Evolutionary conservation across 1,140 invertebrate species (phyloP).

Genomic region (Steinernema khuongi): DNA sequence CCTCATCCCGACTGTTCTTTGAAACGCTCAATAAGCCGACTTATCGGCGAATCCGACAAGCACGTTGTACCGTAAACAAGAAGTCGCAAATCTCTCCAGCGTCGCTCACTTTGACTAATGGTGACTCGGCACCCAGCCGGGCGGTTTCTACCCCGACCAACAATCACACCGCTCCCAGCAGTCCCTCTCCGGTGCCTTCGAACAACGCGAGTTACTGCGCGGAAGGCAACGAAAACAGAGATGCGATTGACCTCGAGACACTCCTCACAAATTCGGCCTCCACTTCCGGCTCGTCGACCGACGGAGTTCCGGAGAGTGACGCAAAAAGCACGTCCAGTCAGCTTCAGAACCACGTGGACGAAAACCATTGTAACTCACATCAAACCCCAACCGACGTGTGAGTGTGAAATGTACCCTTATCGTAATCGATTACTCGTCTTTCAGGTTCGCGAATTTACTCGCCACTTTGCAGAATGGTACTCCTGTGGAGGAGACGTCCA

Average conservation of each 20-base stretch:
- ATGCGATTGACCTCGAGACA: background rate
- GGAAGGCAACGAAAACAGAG: background rate
- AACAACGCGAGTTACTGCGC: background rate
- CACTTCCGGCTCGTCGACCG: background rate
- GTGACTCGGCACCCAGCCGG: background rate
- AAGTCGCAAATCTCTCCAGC: background rate
- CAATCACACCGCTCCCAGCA: background rate
- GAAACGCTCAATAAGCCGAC: constrained; percentile 1
- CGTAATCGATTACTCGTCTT: background rate
- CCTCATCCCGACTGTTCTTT: background rate
- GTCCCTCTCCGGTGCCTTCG: background rate
- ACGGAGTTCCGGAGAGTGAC: background rate
- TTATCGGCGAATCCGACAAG: background rate
- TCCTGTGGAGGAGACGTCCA: background rate
- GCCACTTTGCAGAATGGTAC: background rate
- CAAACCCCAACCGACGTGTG: background rate
- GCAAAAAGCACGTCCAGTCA: background rate
- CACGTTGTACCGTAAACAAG: background rate
- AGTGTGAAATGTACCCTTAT: background rate
- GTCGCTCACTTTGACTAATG: background rate
- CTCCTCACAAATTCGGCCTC: background rate
- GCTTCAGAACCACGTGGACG: background rate
- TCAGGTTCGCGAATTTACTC: background rate
- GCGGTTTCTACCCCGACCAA: background rate
- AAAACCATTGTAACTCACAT: background rate